phyloP scores from a whole-genome alignment of 30 jellyfish, hydroid and myxozoan genomes.

The Phacellophora camtschatica region DNA sequence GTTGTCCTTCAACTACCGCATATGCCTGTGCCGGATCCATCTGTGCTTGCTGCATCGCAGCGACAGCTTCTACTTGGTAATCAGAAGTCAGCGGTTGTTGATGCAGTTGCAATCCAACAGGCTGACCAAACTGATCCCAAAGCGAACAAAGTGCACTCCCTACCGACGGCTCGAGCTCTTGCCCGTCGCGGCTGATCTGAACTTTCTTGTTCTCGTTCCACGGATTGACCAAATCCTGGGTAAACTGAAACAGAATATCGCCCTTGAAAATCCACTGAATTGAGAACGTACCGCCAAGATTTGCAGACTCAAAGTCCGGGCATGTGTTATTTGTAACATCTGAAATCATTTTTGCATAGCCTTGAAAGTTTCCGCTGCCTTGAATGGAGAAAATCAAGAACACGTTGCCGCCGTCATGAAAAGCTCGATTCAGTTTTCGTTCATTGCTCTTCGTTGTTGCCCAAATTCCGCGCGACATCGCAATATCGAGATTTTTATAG shows the following conservation, averaged over 20 bases:
- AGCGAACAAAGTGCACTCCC: slow-evolving; percentile 82
- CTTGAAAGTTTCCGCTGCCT: slow-evolving; percentile 97
- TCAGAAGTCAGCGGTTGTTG: not conserved
- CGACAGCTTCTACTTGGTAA: slow-evolving; percentile 25
- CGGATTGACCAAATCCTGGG: slow-evolving; percentile 91
- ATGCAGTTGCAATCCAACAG: not conserved
- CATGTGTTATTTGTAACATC: slow-evolving; percentile 69
- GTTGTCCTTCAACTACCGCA: slow-evolving; percentile 50
- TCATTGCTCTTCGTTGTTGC: slow-evolving; percentile 96
- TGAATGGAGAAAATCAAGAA: slow-evolving; percentile 80
- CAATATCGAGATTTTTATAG: slow-evolving; percentile 82
- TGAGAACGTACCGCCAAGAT: slow-evolving; percentile 80
- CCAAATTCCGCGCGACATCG: slow-evolving; percentile 91
- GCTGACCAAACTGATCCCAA: slow-evolving; percentile 69
- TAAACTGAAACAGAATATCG: slow-evolving; percentile 81
- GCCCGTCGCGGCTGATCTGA: slow-evolving; percentile 94
- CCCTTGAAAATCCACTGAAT: slow-evolving; percentile 86
- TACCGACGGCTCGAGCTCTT: slow-evolving; percentile 90
- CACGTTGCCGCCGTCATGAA: slow-evolving; percentile 61
- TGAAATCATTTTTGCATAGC: slow-evolving; percentile 83
- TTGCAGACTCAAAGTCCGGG: slow-evolving; percentile 84
- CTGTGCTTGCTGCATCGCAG: slow-evolving; percentile 16
- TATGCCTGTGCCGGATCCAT: slow-evolving; percentile 45
- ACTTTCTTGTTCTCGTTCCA: slow-evolving; percentile 97
- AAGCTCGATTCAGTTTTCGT: slow-evolving; percentile 84